Evolutionary conservation across 2,113 vertebrate species (phyloP).

Genomic region (Peucedramus taeniatus): DNA sequence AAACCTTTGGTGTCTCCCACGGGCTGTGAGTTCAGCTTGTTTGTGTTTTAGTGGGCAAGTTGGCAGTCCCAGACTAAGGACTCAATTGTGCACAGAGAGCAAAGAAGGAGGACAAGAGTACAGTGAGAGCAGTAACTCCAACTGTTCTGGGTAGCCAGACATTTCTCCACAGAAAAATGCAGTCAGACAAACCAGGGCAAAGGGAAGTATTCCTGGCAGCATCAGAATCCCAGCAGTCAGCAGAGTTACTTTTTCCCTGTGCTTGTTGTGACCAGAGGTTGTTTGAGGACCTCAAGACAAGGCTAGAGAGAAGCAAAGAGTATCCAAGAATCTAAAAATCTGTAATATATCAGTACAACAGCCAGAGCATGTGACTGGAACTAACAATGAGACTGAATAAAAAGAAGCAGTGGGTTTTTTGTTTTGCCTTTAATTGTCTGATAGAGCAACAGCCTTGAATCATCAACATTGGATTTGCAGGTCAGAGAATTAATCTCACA

Average conservation of each 20-base stretch:
- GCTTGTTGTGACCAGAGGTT: background rate
- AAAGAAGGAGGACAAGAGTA: background rate
- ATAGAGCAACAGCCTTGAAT: slow-evolving; percentile 8
- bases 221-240: background rate
- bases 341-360: background rate
- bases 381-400: background rate
- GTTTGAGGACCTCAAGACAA: background rate
- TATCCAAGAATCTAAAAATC: background rate
- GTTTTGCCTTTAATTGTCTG: background rate
- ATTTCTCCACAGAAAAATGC: background rate
- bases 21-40: background rate
- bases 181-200: background rate
- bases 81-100: background rate
- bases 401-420: background rate
- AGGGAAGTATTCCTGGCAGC: background rate
- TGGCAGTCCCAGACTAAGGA: background rate
- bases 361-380: background rate
- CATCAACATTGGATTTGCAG: background rate
- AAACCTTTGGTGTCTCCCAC: background rate
- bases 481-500: background rate
- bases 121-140: background rate
- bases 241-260: background rate
- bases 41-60: background rate
- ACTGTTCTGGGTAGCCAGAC: background rate
- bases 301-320: background rate